These are phyloP conservation scores for Amblyjoppa fuscipennis DNA, from an alignment of 2,888 invertebrate genomes.

Conservation along the genomic window DNA sequence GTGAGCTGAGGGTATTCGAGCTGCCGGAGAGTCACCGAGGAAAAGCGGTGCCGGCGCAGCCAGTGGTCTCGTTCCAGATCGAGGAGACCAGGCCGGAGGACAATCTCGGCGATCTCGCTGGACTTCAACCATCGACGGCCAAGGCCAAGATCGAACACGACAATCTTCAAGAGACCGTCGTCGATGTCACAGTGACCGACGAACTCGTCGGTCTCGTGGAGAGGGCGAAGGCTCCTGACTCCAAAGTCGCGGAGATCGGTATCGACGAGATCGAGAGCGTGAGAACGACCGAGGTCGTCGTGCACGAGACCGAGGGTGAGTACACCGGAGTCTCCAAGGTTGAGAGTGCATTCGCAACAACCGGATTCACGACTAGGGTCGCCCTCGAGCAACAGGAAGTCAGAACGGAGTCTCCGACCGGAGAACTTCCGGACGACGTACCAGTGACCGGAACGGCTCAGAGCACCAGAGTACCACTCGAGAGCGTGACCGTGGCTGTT, in stretches of 20 bases:
- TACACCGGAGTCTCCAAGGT: constrained; percentile 83
- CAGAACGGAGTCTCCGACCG: constrained; percentile 84
- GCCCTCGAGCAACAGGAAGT: constrained; percentile 86
- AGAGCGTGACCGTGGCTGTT: constrained; percentile 83
- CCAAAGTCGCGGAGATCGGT: constrained; percentile 84
- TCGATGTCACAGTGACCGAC: constrained; percentile 86
- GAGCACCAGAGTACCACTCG: constrained; percentile 77
- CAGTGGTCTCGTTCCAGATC: constrained; percentile 86
- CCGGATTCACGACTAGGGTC: constrained; percentile 85
- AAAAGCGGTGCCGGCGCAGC: constrained; percentile 85
- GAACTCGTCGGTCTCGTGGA: constrained; percentile 87
- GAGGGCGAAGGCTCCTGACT: constrained; percentile 82
- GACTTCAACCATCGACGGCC: constrained; percentile 84
- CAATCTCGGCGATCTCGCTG: constrained; percentile 84
- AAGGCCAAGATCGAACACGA: constrained; percentile 84
- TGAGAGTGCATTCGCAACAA: constrained; percentile 84
- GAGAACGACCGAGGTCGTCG: constrained; percentile 85
- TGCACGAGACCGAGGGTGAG: constrained; percentile 86
- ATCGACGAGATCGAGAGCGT: constrained; percentile 85
- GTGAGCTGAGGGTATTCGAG: constrained; percentile 86
- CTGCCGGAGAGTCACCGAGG: constrained; percentile 86
- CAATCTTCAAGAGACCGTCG: constrained; percentile 85
- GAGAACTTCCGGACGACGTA: constrained; percentile 81
- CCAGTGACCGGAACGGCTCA: constrained; percentile 84
- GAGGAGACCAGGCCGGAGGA: constrained; percentile 84